These are phyloP conservation scores for Caloenas nicobarica DNA, from an alignment of 2,113 vertebrate genomes.

Conservation along the genomic window DNA sequence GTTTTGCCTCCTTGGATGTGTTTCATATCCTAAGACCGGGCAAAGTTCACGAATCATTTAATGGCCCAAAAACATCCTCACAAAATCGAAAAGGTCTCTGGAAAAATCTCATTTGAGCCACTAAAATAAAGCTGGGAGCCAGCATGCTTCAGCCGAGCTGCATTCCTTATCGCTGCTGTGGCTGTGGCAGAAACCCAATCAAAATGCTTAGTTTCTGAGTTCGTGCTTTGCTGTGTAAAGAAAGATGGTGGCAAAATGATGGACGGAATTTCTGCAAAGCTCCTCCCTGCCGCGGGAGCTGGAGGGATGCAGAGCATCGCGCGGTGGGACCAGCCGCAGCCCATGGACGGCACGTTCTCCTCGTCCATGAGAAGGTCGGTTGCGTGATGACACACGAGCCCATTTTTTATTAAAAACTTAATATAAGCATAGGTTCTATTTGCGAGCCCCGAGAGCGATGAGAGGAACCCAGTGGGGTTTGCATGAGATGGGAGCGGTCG, in stretches of 20 bases:
- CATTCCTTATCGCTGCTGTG: neutral
- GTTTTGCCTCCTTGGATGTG: neutral
- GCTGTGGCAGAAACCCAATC: neutral
- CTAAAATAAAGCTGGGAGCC: neutral
- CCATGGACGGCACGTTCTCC: neutral
- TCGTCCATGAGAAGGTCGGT: fast-evolving
- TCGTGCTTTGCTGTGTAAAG: neutral
- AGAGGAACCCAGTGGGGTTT: fast-evolving
- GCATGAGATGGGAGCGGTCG: fast-evolving
- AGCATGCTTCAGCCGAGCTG: neutral
- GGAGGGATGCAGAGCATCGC: neutral
- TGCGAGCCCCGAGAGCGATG: fast-evolving
- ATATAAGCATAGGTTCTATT: neutral
- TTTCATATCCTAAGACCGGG: neutral
- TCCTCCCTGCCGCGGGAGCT: neutral
- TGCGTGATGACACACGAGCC: neutral
- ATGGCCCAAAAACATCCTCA: neutral
- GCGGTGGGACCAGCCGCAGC: neutral
- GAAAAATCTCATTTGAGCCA: slow-evolving; percentile 14
- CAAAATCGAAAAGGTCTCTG: neutral
- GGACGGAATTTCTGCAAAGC: neutral
- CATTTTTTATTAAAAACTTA: neutral
- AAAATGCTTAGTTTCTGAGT: neutral
- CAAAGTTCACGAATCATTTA: slow-evolving; percentile 10
- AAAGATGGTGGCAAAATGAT: neutral